Evolutionary conservation across 2,113 vertebrate genomes (phyloP).

Genomic region (Paramormyrops kingsleyae): DNA sequence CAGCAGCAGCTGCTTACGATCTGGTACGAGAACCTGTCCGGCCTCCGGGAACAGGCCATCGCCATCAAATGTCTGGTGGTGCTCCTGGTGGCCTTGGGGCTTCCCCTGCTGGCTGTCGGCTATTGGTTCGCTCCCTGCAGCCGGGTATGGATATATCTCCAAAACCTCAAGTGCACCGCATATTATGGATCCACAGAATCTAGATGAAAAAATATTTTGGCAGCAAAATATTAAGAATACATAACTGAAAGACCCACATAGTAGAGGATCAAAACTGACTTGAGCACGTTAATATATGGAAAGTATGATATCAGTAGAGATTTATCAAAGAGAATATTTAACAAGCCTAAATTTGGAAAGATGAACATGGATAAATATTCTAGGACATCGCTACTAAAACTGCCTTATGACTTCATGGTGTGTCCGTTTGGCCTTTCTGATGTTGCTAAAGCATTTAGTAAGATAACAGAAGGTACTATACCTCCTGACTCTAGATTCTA

Average conservation of each 20-base stretch:
- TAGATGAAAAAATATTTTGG: slow-evolving; percentile 1
- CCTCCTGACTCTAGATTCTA: not conserved
- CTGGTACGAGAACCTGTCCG: slow-evolving; percentile 85
- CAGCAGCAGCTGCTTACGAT: slow-evolving; percentile 83
- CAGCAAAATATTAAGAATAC: not conserved
- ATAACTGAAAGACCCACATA: not conserved
- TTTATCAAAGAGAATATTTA: not conserved
- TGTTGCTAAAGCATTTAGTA: not conserved
- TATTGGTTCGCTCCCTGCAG: slow-evolving; percentile 87
- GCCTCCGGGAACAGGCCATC: slow-evolving; percentile 74
- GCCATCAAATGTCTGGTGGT: slow-evolving; percentile 83
- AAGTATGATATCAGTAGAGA: not conserved
- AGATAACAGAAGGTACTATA: not conserved
- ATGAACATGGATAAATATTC: not conserved
- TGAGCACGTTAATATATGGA: not conserved
- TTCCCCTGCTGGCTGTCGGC: slow-evolving; percentile 77
- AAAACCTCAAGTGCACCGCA: not conserved
- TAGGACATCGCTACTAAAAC: not conserved
- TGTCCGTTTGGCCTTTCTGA: not conserved
- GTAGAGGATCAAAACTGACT: not conserved
- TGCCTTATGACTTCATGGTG: not conserved
- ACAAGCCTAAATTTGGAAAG: not conserved
- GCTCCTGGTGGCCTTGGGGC: slow-evolving; percentile 74
- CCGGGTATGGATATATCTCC: slow-evolving; percentile 57
- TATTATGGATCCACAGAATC: not conserved